phyloP scores from a whole-genome alignment of 2,113 vertebrate species.

The Ahaetulla prasina region DNA sequence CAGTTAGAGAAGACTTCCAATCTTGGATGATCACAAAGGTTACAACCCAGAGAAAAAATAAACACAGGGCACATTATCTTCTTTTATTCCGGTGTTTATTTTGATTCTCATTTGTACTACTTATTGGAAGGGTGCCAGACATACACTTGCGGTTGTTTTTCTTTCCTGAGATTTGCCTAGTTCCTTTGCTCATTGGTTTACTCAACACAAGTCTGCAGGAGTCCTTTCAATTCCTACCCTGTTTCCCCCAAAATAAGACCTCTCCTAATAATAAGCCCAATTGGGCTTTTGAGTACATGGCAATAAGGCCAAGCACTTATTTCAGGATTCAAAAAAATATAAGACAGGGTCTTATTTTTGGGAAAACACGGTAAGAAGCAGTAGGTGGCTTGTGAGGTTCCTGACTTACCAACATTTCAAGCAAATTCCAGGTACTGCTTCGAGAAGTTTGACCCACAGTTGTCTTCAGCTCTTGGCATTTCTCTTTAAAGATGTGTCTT shows the following conservation, averaged over 20 bases:
- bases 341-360: too few species aligned
- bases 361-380: too few species aligned
- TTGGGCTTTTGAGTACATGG: too few species aligned
- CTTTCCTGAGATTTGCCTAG: neutral
- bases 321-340: too few species aligned
- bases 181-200: neutral
- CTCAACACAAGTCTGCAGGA: neutral
- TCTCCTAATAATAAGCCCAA: too few species aligned
- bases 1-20: neutral
- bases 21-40: neutral
- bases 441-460: neutral
- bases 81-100: neutral
- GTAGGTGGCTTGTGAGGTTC: neutral
- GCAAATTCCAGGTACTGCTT: neutral
- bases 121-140: neutral
- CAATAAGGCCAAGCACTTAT: too few species aligned
- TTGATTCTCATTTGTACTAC: neutral
- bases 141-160: neutral
- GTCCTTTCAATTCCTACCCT: neutral
- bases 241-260: too few species aligned
- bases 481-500: neutral
- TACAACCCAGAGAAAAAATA: neutral
- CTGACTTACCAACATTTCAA: neutral
- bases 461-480: neutral
- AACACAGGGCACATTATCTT: neutral